Evolutionary conservation across 2,797 vertebrate species (phyloP).

Genomic region (Tinamus major): DNA sequence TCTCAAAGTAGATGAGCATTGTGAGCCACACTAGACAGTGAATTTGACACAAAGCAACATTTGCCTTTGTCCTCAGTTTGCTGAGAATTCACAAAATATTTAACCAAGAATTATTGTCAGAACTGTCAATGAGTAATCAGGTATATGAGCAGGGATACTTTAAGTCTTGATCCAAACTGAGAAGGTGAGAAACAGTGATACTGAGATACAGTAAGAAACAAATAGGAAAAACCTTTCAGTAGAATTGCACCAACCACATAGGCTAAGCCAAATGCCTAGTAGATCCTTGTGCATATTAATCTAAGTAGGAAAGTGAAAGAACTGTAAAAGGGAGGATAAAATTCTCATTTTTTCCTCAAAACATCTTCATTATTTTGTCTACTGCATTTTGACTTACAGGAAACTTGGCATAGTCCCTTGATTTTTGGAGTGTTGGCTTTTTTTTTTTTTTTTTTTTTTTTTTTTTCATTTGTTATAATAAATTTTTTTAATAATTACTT

Average conservation of each 20-base stretch:
- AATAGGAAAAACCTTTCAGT: background rate
- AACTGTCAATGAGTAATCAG: background rate
- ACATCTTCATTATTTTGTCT: background rate
- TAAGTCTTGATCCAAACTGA: background rate
- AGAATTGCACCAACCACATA: background rate
- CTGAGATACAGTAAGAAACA: background rate
- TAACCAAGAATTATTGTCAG: background rate
- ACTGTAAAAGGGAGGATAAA: background rate
- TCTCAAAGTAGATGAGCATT: background rate
- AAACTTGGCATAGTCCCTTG: background rate
- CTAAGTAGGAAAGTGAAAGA: background rate
- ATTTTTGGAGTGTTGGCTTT: background rate
- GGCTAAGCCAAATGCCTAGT: background rate
- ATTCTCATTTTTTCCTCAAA: background rate
- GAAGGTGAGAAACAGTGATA: background rate
- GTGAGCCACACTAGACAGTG: background rate
- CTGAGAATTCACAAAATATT: background rate
- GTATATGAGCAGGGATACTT: background rate
- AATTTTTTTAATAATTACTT: constrained; percentile 13
- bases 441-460: background rate
- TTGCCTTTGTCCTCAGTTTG: background rate
- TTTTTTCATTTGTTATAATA: background rate
- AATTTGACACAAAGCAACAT: background rate
- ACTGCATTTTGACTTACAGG: background rate
- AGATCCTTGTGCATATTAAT: background rate